Conservation (phyloP, 2,113 vertebrate genomes). For the Salvelinus namaycush region DNA sequence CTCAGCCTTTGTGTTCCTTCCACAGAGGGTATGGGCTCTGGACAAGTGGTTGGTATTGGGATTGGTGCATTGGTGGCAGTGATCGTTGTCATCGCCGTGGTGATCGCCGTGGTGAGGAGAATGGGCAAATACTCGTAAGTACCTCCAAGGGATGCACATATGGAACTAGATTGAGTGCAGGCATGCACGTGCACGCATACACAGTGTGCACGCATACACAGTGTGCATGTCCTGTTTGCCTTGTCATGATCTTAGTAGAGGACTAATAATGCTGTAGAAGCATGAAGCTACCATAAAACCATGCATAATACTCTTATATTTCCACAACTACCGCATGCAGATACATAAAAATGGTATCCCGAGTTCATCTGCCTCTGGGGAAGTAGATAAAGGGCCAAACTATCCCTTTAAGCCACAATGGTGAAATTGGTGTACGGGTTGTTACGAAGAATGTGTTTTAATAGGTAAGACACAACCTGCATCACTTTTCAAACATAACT, state of each 20-base stretch:
- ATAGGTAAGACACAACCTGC: constrained; percentile 23
- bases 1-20: constrained; percentile 23
- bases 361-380: too few relatives aligned
- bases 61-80: constrained; percentile 69
- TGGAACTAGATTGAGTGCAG: not conserved
- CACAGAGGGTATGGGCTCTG: constrained; percentile 58
- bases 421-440: constrained; percentile 26
- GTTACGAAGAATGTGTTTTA: not conserved
- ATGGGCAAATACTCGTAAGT: constrained; percentile 82
- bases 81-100: constrained; percentile 60
- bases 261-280: not conserved
- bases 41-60: constrained; percentile 72
- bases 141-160: not conserved
- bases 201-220: not conserved
- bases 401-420: not conserved
- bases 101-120: constrained; percentile 64
- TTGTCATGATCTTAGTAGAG: not conserved
- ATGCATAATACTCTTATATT: not conserved
- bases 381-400: too few relatives aligned
- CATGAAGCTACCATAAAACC: not conserved
- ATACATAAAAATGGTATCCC: too few relatives aligned
- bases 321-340: not conserved
- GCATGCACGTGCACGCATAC: not conserved
- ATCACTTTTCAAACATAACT: too few relatives aligned
- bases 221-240: not conserved